Evolutionary conservation across 1,140 invertebrate species (phyloP), one percentile per base, ranked within the genome.

Genomic region (Condylostylus longicornis): DNA sequence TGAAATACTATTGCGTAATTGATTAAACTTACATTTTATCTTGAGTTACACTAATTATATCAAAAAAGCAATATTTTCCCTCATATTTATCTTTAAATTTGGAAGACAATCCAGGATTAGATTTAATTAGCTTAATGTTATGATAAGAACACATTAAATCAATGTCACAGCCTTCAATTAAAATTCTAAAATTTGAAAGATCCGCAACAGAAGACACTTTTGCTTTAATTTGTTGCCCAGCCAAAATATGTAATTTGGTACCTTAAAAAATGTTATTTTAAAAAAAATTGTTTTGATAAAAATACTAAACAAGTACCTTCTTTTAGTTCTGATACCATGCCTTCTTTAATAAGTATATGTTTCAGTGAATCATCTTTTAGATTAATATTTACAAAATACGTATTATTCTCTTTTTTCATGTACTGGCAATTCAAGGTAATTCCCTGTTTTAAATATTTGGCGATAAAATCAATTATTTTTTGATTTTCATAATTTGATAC

Each of bases 401-500:
- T 36, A 6, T 31, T 40, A 18, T 13, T 21, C 29, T 49, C 41
- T 9, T 46, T 51, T n/a, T 45, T 34, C 5, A 45, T 29, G 14
- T 54, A 55, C 18, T 57, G 50, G 22, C 56, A 59, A 18, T 48
- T 47, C 4, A 60, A 35, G 13, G 45, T 53, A 5, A 51, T 46
- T 39, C 42, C 51, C 8, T 37, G 32, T 0, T 57, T 52, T 27
- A 60, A 50, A 35, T 45, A 54, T 10, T 72, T 58, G 3, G 67
- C 63, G 28, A 79, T 60, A 48, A 70, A 72, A 18, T 65, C 51
- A 5, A 78, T 77, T 5, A 58, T 59, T 10, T 51, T 49, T 58
- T 47, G 70, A 72, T 31, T 78, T 47, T 59, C 56, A 21, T 51
- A 51, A 33, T 56, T 54, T 2, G 74, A 70, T 10, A 61, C 41